Percentiles rank a stretch among this genome's conserved stretches.
Evolutionary conservation across 2,888 invertebrate species (phyloP).

Genomic region (Macaria liturata): DNA sequence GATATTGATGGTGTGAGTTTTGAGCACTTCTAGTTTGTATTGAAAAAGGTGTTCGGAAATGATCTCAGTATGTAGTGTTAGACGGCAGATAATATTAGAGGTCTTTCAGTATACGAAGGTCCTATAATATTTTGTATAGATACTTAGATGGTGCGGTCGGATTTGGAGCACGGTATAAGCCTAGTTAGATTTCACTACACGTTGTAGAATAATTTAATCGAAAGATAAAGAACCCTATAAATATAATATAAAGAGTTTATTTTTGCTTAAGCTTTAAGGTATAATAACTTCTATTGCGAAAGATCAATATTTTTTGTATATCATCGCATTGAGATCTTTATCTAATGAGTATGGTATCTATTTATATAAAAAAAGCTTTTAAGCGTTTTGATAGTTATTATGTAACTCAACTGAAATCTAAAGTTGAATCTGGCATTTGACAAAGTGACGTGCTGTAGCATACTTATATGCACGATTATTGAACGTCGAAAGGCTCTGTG

Average conservation of each 20-base stretch:
- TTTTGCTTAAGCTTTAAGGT: conserved; percentile 81
- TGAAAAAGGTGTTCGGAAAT: conserved; percentile 9
- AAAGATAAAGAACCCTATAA: conserved; percentile 58
- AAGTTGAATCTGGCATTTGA: too few species aligned
- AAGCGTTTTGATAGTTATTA: conserved; percentile 37
- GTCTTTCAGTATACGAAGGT: conserved; percentile 3
- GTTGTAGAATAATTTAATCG: conserved; percentile 44
- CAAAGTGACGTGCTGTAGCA: too few species aligned
- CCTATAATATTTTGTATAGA: conserved; percentile 24
- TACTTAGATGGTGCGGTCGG: conserved; percentile 45
- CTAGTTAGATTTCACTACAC: conserved; percentile 56
- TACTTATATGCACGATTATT: too few species aligned
- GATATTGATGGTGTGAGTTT: conserved; percentile 5
- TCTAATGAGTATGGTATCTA: conserved; percentile 40
- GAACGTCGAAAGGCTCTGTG: too few species aligned
- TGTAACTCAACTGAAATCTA: too few species aligned
- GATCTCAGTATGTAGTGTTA: conserved; percentile 22
- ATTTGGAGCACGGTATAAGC: conserved; percentile 76
- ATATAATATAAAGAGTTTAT: conserved; percentile 73
- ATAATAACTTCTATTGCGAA: conserved; percentile 71
- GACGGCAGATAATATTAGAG: background rate
- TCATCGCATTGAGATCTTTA: conserved; percentile 66
- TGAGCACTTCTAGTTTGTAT: conserved; percentile 11
- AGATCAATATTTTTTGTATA: conserved; percentile 78
- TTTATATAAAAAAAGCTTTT: conserved; percentile 62